phyloP scores from a whole-genome alignment of 92 coral and sea anemone genomes.

The Pocillopora meandrina region DNA sequence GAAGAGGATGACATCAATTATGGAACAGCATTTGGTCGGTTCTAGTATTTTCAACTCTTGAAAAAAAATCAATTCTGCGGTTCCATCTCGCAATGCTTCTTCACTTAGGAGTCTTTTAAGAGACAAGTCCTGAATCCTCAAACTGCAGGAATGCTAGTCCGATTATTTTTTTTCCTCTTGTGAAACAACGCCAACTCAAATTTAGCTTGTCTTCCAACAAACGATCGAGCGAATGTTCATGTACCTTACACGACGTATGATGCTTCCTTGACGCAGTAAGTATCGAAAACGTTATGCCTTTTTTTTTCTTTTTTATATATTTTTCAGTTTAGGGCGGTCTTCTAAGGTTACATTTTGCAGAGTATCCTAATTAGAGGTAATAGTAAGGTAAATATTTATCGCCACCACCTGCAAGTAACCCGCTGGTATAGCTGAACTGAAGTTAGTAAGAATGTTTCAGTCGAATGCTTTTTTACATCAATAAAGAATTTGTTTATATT shows the following conservation, averaged over 20 bases:
- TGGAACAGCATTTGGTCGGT: background rate
- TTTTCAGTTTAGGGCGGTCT: background rate
- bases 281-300: background rate
- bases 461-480: slow-evolving; percentile 17
- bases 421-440: slow-evolving; percentile 4
- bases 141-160: background rate
- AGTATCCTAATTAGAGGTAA: slow-evolving; percentile 27
- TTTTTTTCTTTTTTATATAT: too few species aligned
- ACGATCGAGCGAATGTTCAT: too few species aligned
- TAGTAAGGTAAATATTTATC: slow-evolving; percentile 14
- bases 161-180: too few species aligned
- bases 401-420: slow-evolving; percentile 3
- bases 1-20: slow-evolving; percentile 29
- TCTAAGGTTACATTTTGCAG: background rate
- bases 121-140: too few species aligned
- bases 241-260: background rate
- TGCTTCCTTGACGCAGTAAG: background rate
- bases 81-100: background rate
- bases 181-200: too few species aligned
- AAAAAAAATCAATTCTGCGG: background rate
- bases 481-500: slow-evolving; percentile 15
- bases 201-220: too few species aligned
- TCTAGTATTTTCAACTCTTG: background rate
- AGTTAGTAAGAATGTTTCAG: slow-evolving; percentile 40
- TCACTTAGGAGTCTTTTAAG: too few species aligned